These are phyloP conservation scores for Amphipoea lucens DNA, from an alignment of 2,888 invertebrate species.

Conservation along the genomic window DNA sequence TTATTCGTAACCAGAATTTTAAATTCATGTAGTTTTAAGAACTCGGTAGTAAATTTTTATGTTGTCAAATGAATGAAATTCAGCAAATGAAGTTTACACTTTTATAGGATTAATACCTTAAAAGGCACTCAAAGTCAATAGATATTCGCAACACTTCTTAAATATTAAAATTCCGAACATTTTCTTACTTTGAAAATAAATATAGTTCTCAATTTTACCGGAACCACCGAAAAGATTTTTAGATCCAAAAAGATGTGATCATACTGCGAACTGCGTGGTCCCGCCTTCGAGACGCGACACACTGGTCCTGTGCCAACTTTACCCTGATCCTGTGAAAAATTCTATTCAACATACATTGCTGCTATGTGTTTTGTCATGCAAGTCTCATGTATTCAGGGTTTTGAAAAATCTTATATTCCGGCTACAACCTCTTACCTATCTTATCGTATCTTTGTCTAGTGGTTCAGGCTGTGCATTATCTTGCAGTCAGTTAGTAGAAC, in stretches of 20 bases:
- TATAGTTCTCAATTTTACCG: constrained; percentile 28
- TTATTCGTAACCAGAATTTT: not conserved
- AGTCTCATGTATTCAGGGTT: not conserved
- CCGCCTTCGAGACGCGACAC: constrained; percentile 33
- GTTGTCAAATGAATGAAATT: not conserved
- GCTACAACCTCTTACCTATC: not conserved
- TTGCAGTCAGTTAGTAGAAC: not conserved
- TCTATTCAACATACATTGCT: constrained; percentile 18
- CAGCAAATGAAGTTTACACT: not conserved
- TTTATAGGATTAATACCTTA: no score
- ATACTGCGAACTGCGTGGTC: constrained; percentile 17
- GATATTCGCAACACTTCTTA: not conserved
- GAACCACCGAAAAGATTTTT: constrained; percentile 38
- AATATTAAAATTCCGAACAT: constrained; percentile 23
- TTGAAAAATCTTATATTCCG: not conserved
- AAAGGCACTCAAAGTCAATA: not conserved
- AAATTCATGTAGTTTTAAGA: not conserved
- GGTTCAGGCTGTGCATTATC: not conserved
- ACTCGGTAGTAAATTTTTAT: not conserved
- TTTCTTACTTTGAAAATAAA: constrained; percentile 24
- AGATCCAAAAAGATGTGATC: constrained; percentile 47
- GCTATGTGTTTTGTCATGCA: constrained; percentile 22
- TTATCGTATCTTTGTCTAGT: not conserved
- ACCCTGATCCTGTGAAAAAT: constrained; percentile 46
- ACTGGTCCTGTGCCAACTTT: constrained; percentile 54